Evolutionary conservation across 2,113 vertebrate species (phyloP).

Genomic region (Pachycephala philippinensis): DNA sequence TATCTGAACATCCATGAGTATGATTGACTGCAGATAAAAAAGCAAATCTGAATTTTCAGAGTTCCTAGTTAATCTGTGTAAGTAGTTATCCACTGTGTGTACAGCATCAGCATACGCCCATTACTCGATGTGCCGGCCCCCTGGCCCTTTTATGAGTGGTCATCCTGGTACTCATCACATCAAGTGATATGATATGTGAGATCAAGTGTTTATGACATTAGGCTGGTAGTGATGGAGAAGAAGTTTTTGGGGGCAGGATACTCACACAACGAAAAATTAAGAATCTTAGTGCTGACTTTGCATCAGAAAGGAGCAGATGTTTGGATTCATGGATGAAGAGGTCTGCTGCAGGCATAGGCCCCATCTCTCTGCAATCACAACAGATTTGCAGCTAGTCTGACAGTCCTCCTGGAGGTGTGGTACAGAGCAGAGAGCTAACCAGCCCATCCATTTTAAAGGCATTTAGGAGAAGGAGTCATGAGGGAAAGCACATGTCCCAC

Average conservation of each 20-base stretch:
- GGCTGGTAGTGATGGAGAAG: not conserved
- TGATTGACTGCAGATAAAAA: not conserved
- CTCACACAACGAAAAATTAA: not conserved
- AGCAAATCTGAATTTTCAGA: not conserved
- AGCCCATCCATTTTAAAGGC: not conserved
- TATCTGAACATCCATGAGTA: not conserved
- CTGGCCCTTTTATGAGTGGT: not conserved
- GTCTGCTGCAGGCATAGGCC: not conserved
- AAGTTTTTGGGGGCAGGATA: not conserved
- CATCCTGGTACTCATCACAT: not conserved
- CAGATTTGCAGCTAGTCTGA: not conserved
- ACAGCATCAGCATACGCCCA: accelerated
- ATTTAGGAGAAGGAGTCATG: not conserved
- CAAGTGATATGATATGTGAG: not conserved
- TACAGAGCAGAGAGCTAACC: not conserved
- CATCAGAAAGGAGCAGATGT: not conserved
- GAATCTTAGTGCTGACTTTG: not conserved
- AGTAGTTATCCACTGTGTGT: not conserved
- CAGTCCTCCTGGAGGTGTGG: no score
- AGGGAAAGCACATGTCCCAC: not conserved
- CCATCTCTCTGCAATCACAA: not conserved
- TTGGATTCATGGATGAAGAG: not conserved
- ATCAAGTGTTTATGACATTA: not conserved
- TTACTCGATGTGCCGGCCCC: not conserved
- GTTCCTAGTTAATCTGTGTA: not conserved